Evolutionary conservation across 2,888 invertebrate species (phyloP).

Genomic region (Pollenia griseotomentosa): DNA sequence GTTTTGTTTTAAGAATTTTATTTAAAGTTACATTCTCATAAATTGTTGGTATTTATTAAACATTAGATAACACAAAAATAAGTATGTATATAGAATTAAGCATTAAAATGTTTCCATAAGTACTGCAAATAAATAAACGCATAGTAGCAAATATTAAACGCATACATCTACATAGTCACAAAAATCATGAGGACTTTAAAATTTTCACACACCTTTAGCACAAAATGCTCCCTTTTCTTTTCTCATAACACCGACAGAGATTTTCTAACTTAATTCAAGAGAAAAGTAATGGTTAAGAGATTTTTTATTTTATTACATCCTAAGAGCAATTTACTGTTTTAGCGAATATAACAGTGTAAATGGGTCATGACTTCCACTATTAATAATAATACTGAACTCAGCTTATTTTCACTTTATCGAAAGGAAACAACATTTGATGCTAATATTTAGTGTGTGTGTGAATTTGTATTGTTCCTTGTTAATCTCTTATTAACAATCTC

Average conservation of each 20-base stretch:
- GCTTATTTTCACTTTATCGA: slow-evolving; percentile 17
- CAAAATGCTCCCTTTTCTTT: neutral
- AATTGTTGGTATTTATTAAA: slow-evolving; percentile 40
- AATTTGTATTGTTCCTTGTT: neutral
- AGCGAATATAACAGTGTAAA: neutral
- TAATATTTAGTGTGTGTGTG: neutral
- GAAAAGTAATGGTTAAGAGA: neutral
- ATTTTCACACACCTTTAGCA: neutral
- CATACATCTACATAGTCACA: neutral
- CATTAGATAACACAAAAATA: slow-evolving; percentile 5
- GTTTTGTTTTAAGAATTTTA: slow-evolving; percentile 7
- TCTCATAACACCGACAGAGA: neutral
- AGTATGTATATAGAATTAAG: no score
- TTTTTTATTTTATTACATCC: no score
- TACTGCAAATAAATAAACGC: neutral
- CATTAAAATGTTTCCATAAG: neutral
- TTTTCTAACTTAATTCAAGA: neutral
- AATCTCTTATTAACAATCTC: neutral
- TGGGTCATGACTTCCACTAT: no score
- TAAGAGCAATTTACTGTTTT: slow-evolving; percentile 7
- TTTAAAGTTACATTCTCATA: slow-evolving; percentile 4
- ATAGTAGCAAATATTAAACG: neutral
- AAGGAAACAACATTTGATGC: slow-evolving; percentile 18
- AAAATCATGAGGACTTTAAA: neutral
- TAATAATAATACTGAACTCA: neutral